Evolutionary conservation across 1,140 invertebrate species (phyloP), one percentile per base, ranked within the genome.

Genomic region (Neodiprion pinetum): DNA sequence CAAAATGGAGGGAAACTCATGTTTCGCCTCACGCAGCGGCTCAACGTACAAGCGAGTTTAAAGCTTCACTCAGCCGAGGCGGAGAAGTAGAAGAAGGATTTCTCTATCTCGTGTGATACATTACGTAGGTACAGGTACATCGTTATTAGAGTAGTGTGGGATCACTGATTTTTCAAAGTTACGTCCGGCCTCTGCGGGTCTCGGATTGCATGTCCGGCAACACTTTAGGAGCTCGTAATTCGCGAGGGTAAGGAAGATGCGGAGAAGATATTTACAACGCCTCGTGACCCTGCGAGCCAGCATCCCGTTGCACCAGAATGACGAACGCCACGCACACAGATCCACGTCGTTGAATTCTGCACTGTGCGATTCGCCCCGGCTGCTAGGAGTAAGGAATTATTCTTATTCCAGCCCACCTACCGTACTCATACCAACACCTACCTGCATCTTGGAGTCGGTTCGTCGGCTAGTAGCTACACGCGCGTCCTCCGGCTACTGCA

Each of bases 191-290:
- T 40, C 28, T 40, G 28, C 28, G 28, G 28, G 28, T 61, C 53
- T 61, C 53, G 53, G 11, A 61, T 61, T 61, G 53, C 53, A 61
- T 61, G 53, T 61, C 53, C 53, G 53, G 11, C 11, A 17, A 61
- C 53, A 61, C 53, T 61, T 61, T 61, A 61, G 53, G 53, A 61
- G 53, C n/a, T 61, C 53, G n/a, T 61, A 61, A 61, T 61, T 61
- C n/a, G 53, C 53, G 53, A 17, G 53, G 53, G 53, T 40, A 40
- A 40, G 28, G 28, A 40, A 40, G 28, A 40, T 40, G 28, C 53
- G 53, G 11, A 61, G 11, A 61, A 17, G 11, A 17, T 61, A 61
- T 61, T 61, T 61, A 12, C 53, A 61, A 14, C 53, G 53, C 53
- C 11, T 12, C 53, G 53, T 61, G 53, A 61, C 53, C 53, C 53